Evolutionary conservation across 2,797 vertebrate species (phyloP).

Genomic region (Poecilia velifera): DNA sequence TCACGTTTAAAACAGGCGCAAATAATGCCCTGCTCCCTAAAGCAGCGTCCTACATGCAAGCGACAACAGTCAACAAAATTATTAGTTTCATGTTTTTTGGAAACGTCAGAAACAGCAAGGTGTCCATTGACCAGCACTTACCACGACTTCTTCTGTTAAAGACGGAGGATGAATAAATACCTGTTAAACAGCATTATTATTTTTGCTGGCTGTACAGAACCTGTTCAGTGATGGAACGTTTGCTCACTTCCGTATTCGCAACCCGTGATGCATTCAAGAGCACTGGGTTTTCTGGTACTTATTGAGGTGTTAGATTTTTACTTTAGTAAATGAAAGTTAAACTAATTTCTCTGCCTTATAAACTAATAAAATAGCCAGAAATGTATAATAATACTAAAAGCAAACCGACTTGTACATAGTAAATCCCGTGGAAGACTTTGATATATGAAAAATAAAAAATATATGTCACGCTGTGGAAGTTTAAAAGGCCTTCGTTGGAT

Average conservation of each 20-base stretch:
- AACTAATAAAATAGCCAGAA: background rate
- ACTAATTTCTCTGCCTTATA: background rate
- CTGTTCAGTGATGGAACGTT: background rate
- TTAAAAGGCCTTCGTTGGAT: background rate
- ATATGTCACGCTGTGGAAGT: background rate
- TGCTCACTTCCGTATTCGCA: slow-evolving; percentile 45
- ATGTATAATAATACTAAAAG: background rate
- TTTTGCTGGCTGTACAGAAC: background rate
- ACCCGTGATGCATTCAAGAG: slow-evolving; percentile 12
- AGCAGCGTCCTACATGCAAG: slow-evolving; percentile 3
- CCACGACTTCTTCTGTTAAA: background rate
- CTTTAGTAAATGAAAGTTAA: background rate
- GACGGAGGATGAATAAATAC: slow-evolving; percentile 4
- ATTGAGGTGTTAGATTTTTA: background rate
- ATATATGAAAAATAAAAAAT: background rate
- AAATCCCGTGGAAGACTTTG: background rate
- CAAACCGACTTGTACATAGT: background rate
- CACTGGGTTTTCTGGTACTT: slow-evolving; percentile 24
- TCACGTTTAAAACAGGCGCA: background rate
- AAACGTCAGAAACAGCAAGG: background rate
- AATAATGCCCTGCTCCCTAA: background rate
- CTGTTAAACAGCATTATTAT: slow-evolving; percentile 28
- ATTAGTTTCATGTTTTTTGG: background rate
- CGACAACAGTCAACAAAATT: background rate
- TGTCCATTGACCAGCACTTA: slow-evolving; percentile 13